A percentile compares a stretch with the other conserved stretches of the same genome.
Conservation (phyloP, 2,113 vertebrate species). For the Mesitornis unicolor region DNA sequence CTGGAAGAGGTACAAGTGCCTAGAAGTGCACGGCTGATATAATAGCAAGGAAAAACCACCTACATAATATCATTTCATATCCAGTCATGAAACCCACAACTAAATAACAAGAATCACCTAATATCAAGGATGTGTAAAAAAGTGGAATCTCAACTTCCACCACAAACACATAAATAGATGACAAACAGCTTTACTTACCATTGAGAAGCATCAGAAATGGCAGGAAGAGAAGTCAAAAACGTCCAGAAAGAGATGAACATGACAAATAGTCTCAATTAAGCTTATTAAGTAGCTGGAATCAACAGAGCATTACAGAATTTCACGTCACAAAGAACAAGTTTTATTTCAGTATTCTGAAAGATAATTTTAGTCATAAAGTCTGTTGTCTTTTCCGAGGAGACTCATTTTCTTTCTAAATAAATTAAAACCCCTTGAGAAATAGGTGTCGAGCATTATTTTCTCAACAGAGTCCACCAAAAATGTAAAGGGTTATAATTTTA, state of each 20-base stretch:
- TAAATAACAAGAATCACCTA: neutral
- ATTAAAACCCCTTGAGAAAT: neutral
- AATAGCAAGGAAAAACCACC: neutral
- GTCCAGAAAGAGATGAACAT: neutral
- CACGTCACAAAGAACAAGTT: neutral
- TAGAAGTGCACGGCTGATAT: neutral
- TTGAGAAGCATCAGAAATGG: neutral
- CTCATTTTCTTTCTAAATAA: neutral
- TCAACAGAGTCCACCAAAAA: neutral
- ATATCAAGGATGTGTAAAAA: neutral
- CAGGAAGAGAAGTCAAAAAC: neutral
- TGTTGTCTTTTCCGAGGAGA: neutral
- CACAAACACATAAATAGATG: neutral
- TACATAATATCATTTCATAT: neutral
- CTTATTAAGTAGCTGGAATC: neutral
- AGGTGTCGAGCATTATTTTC: neutral
- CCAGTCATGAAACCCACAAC: neutral
- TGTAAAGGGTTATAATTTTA: neutral
- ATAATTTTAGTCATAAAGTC: neutral
- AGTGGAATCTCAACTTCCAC: neutral
- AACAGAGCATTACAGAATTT: neutral
- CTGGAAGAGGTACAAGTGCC: neutral
- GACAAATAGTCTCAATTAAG: neutral
- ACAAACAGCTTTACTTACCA: neutral
- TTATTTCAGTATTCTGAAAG: neutral